phyloP scores from a whole-genome alignment of 2,888 invertebrate species.

The Mimumesa dahlbomi region DNA sequence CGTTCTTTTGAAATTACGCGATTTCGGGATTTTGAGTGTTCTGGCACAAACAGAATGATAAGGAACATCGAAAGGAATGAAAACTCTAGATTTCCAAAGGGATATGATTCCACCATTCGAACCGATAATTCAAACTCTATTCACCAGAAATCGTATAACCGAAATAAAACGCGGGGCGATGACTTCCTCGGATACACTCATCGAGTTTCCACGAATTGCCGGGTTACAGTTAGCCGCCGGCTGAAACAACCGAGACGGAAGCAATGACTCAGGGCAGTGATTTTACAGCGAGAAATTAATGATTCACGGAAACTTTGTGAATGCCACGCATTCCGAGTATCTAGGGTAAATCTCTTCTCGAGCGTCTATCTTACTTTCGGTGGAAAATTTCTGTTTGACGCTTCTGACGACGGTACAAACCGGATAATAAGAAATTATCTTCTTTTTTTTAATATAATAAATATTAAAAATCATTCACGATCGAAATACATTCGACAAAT shows the following conservation, averaged over 20 bases:
- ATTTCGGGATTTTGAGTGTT: no score
- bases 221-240: neutral
- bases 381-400: conserved; percentile 1
- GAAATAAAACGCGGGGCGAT: conserved; percentile 2
- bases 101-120: no score
- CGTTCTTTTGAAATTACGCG: no score
- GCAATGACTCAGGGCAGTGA: conserved; percentile 27
- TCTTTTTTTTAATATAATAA: no score
- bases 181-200: neutral
- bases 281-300: conserved; percentile 37
- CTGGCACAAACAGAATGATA: no score
- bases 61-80: no score
- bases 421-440: no score
- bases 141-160: neutral
- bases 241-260: conserved; percentile 9
- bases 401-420: neutral
- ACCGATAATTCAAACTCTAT: neutral
- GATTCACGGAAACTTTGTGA: conserved; percentile 31
- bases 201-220: neutral
- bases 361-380: conserved; percentile 29
- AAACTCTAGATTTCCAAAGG: no score
- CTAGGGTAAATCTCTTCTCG: conserved; percentile 12
- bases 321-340: conserved; percentile 21
- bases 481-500: no score
- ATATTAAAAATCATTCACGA: no score